These are phyloP conservation scores for Ariolimax columbianus DNA, from an alignment of 2,888 invertebrate species.

Conservation along the genomic window DNA sequence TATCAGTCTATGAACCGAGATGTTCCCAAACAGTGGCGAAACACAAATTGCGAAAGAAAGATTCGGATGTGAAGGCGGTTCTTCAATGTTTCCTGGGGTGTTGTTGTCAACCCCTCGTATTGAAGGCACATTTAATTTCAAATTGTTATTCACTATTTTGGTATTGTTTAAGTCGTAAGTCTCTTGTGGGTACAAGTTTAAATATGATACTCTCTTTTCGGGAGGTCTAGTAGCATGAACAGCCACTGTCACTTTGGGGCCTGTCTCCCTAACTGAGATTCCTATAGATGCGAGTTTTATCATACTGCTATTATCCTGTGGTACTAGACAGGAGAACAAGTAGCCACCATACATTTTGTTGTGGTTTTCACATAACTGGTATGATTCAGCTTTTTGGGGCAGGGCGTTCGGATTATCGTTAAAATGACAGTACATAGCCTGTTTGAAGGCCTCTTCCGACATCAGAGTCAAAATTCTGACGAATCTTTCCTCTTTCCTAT, in stretches of 20 bases:
- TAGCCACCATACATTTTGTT: constrained; percentile 69
- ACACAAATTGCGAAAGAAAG: constrained; percentile 70
- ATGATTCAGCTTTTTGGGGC: constrained; percentile 55
- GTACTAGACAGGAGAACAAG: constrained; percentile 67
- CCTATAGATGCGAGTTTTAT: not conserved
- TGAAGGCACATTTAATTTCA: constrained; percentile 28
- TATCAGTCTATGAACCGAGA: constrained; percentile 61
- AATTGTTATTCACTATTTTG: not conserved
- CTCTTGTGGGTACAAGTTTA: constrained; percentile 24
- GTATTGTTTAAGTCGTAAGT: not conserved
- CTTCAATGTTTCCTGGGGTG: not conserved
- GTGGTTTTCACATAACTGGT: constrained; percentile 75
- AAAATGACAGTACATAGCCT: constrained; percentile 62
- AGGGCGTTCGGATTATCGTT: constrained; percentile 24
- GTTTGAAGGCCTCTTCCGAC: constrained; percentile 53
- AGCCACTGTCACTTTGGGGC: not conserved
- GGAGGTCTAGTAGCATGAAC: constrained; percentile 9
- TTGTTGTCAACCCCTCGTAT: not conserved
- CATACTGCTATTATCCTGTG: constrained; percentile 43
- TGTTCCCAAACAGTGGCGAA: constrained; percentile 72
- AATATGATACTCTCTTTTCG: constrained; percentile 11
- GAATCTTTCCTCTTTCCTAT: constrained; percentile 58
- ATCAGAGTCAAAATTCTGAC: constrained; percentile 64
- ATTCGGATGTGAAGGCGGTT: not conserved
- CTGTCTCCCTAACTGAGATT: constrained; percentile 13